Conservation (phyloP, 2,797 vertebrate genomes). For the Spinibarbus caldwelli region DNA sequence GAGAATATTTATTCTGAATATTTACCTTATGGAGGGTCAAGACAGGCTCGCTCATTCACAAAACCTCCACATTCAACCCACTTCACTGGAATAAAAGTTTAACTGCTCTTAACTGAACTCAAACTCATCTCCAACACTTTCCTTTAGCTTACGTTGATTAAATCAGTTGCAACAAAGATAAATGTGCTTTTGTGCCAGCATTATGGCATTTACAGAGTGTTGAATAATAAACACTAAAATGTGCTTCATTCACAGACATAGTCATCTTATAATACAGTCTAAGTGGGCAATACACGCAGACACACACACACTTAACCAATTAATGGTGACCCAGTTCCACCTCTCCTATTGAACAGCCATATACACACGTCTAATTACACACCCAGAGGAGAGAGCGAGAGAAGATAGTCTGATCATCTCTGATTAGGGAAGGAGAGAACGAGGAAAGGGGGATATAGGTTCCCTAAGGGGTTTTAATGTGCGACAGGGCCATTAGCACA, state of each 20-base stretch:
- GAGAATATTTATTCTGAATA: conserved; percentile 53
- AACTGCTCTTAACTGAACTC: conserved; percentile 23
- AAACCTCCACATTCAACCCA: conserved; percentile 28
- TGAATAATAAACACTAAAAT: conserved; percentile 23
- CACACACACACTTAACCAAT: conserved; percentile 61
- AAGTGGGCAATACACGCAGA: conserved; percentile 23
- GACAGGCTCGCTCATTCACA: conserved; percentile 38
- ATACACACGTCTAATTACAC: conserved; percentile 60
- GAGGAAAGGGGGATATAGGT: conserved; percentile 50
- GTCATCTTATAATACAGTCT: not conserved
- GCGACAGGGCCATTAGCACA: conserved; percentile 75
- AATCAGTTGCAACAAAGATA: conserved; percentile 4
- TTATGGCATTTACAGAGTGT: not conserved
- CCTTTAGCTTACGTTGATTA: conserved; percentile 15
- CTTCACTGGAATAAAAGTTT: conserved; percentile 16
- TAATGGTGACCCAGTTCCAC: conserved; percentile 68
- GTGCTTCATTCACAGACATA: not conserved
- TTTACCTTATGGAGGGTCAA: conserved; percentile 47
- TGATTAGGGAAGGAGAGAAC: conserved; percentile 58
- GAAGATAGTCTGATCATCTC: conserved; percentile 53
- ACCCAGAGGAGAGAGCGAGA: conserved; percentile 46
- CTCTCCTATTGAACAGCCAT: conserved; percentile 55
- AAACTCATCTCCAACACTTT: conserved; percentile 17
- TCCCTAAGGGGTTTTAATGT: conserved; percentile 77
- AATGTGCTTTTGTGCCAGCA: conserved; percentile 3